Conservation (phyloP, 2,797 vertebrate species). For the Lagocephalus sceleratus region DNA sequence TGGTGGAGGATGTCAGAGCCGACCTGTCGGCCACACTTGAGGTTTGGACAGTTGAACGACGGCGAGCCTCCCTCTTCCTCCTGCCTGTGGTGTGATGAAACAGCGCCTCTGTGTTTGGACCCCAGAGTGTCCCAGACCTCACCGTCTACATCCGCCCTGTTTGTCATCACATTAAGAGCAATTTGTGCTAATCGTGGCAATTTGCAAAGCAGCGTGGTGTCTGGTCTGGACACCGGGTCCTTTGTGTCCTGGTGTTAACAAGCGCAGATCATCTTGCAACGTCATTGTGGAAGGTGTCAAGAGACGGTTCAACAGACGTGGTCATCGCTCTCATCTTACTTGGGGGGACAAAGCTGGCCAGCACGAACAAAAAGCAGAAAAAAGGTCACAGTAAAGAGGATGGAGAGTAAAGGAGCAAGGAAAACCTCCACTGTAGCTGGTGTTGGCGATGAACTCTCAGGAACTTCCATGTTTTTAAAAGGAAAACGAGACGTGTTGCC, state of each 20-base stretch:
- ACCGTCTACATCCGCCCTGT: conserved; percentile 29
- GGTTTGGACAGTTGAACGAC: conserved; percentile 11
- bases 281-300: conserved; percentile 40
- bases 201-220: conserved; percentile 19
- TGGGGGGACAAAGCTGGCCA: conserved; percentile 16
- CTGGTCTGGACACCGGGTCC: conserved; percentile 15
- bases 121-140: conserved; percentile 22
- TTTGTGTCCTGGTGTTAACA: conserved; percentile 41
- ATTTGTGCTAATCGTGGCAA: conserved; percentile 43
- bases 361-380: not conserved
- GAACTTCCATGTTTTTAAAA: conserved; percentile 17
- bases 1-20: conserved; percentile 24
- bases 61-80: conserved; percentile 10
- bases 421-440: not conserved
- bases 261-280: conserved; percentile 41
- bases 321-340: conserved; percentile 52
- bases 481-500: conserved; percentile 15
- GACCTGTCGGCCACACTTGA: conserved; percentile 27
- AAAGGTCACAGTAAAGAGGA: not conserved
- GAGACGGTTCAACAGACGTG: conserved; percentile 35
- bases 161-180: conserved; percentile 32
- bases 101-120: conserved; percentile 24
- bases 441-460: conserved; percentile 8
- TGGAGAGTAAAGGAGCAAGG: not conserved
- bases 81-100: conserved; percentile 21